Evolutionary conservation across 2,797 vertebrate genomes (phyloP), one percentile per base, ranked within the genome.

Genomic region (Malacoctenus gilli): DNA sequence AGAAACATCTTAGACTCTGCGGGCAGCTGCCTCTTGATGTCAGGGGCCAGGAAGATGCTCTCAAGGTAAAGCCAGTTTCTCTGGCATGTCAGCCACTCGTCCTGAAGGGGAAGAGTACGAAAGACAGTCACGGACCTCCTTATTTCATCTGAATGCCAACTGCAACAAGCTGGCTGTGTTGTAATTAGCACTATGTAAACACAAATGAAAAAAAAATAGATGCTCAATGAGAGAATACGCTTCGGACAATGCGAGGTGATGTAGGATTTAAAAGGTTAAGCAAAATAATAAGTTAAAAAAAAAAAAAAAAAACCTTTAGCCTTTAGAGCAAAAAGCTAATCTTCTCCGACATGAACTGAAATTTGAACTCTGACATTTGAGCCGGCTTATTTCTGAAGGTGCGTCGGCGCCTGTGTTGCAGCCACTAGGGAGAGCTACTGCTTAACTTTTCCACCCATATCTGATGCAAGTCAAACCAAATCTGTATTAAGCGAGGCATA

Each of bases 51-150:
- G 68, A 96, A 93, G 78, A 95, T 94, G 68, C 93, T 94, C 82
- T 95, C 93, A 16, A 96, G 83, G 58, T 94, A 94, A 0, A 95
- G 82, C 93, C 92, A 95, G 75, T 91, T 95, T 59, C 93, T 91
- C 84, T 95, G 93, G 56, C 92, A 94, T 0, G 35, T 91, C 43
- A 94, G 64, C 92, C 93, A 95, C 59, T 95, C 92, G 3, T 95
- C 93, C 92, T 93, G 61, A 12, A 72, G 72, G 54, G n/a, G 3
- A 35, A 3, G 7, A 15, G n/a, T n/a, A n/a, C n/a, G n/a, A n/a
- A n/a, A n/a, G n/a, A n/a, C n/a, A n/a, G n/a, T n/a, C n/a, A n/a
- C n/a, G n/a, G n/a, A n/a, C n/a, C n/a, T n/a, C n/a, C n/a, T n/a
- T n/a, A n/a, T n/a, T n/a, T n/a, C n/a, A n/a, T n/a, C n/a, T n/a